Conservation (phyloP, 2,888 invertebrate species). For the Clepsis dumicolana region DNA sequence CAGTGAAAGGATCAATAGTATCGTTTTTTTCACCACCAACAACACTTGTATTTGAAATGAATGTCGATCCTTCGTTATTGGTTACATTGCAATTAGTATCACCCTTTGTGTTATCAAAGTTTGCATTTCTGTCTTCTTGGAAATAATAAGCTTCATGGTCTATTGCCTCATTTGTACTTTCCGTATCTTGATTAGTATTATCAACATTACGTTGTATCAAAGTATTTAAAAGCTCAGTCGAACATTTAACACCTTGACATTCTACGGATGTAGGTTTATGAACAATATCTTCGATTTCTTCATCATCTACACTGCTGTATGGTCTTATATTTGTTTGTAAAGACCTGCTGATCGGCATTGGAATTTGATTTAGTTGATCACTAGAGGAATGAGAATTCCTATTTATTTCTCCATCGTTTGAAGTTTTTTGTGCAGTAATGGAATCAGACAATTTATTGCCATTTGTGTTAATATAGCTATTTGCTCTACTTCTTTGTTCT, state of each 20-base stretch:
- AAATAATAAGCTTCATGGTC: slow-evolving; percentile 37
- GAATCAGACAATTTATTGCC: slow-evolving; percentile 47
- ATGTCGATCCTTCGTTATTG: neutral
- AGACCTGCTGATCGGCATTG: slow-evolving; percentile 1
- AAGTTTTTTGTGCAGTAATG: slow-evolving; percentile 37
- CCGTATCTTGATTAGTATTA: neutral
- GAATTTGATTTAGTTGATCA: slow-evolving; percentile 9
- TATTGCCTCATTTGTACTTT: slow-evolving; percentile 32
- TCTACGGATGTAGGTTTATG: slow-evolving; percentile 4
- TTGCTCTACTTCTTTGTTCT: slow-evolving; percentile 48
- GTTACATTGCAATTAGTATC: slow-evolving; percentile 35
- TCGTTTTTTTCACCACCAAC: slow-evolving; percentile 9
- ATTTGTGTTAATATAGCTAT: slow-evolving; percentile 51
- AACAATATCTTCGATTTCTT: slow-evolving; percentile 5
- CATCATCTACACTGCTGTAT: slow-evolving; percentile 26
- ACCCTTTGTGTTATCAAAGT: slow-evolving; percentile 22
- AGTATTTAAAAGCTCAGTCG: slow-evolving; percentile 60
- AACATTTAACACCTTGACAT: slow-evolving; percentile 54
- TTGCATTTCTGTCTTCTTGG: slow-evolving; percentile 23
- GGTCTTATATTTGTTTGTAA: neutral
- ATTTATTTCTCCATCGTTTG: slow-evolving; percentile 29
- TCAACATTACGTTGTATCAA: slow-evolving; percentile 46
- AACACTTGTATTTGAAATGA: slow-evolving; percentile 46
- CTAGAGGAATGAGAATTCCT: slow-evolving; percentile 31
- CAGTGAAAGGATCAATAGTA: slow-evolving; percentile 41